Evolutionary conservation across 2,113 vertebrate genomes (phyloP).

Genomic region (Syrrhaptes paradoxus): DNA sequence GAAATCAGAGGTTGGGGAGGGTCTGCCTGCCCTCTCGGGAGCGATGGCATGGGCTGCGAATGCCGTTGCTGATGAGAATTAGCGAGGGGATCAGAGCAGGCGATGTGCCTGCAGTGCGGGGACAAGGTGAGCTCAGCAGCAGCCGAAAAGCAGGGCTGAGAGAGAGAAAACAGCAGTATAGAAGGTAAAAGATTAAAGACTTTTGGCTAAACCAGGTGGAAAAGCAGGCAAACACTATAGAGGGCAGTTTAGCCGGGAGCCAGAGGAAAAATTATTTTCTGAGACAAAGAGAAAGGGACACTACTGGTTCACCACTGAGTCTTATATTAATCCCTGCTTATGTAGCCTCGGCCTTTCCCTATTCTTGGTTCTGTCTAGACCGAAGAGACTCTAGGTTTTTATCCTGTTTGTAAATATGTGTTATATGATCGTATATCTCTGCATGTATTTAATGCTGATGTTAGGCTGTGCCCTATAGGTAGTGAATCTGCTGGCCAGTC

Average conservation of each 20-base stretch:
- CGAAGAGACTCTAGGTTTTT: not conserved
- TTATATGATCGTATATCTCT: not conserved
- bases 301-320: not conserved
- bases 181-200: not conserved
- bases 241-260: not conserved
- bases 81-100: not conserved
- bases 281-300: not conserved
- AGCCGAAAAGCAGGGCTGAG: not conserved
- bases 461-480: not conserved
- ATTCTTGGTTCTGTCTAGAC: not conserved
- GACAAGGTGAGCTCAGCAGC: not conserved
- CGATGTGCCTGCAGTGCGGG: accelerated
- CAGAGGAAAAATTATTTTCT: not conserved
- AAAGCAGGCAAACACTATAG: not conserved
- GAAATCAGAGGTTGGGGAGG: not conserved
- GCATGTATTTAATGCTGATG: not conserved
- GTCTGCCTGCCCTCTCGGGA: not conserved
- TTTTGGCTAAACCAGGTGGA: not conserved
- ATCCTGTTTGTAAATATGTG: not conserved
- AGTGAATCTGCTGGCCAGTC: not conserved
- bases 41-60: not conserved
- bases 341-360: not conserved
- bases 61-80: not conserved
- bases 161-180: not conserved
- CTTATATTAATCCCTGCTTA: not conserved